phyloP scores from a whole-genome alignment of 1,140 invertebrate species.

The Rhagoletis zephyria region DNA sequence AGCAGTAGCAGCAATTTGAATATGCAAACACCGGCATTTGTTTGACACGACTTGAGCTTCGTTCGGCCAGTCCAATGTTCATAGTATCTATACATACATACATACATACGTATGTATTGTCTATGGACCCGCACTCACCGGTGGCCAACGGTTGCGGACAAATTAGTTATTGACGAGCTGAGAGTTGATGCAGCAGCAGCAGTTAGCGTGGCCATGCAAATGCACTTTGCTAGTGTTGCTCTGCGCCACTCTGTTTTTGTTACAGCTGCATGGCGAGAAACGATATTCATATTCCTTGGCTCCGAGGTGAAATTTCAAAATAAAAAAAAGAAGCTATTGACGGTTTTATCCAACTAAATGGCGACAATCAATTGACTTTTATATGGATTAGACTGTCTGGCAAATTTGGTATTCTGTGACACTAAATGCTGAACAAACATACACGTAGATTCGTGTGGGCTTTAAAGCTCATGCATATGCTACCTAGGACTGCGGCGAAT shows the following conservation, averaged over 20 bases:
- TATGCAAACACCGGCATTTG: slow-evolving; percentile 8
- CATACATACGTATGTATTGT: neutral
- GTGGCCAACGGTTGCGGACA: neutral
- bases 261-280: neutral
- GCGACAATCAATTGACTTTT: slow-evolving; percentile 48
- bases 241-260: neutral
- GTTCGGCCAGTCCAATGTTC: neutral
- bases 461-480: too few relatives aligned
- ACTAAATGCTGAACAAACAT: neutral
- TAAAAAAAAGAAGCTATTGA: neutral
- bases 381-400: slow-evolving; percentile 44
- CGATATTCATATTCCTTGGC: neutral
- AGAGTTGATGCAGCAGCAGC: neutral
- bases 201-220: too few relatives aligned
- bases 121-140: neutral
- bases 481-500: too few relatives aligned
- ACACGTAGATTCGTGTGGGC: neutral
- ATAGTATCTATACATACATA: too few relatives aligned
- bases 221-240: neutral
- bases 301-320: neutral
- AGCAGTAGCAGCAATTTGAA: neutral
- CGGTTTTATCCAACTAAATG: slow-evolving; percentile 38
- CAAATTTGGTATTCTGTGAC: neutral
- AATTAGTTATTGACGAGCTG: slow-evolving; percentile 39
- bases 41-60: neutral